Base-by-base conservation (phyloP, 2,113 vertebrate species). In the Neopipo cinnamomea region DNA sequence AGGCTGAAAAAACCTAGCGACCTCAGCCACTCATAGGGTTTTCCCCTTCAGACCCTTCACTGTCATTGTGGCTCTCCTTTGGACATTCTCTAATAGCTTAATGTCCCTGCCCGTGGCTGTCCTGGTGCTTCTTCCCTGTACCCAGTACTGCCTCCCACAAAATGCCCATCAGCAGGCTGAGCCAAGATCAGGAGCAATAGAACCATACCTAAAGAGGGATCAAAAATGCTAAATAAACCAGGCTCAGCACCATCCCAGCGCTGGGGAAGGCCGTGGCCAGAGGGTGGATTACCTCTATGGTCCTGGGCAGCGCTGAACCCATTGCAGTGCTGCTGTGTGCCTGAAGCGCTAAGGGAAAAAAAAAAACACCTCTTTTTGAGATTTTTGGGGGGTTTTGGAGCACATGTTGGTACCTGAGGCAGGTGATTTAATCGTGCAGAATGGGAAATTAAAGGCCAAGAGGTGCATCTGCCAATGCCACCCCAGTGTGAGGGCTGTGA, bases 301-400 rank as follows among this genome's bases (percentile, higher is more conserved):
- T n/a, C 39, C 18, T 65, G 44, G 39, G 28, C 28, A 11, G 27
- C 31, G 41, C 28, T 31, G 62, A 44, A 14, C 30, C 18, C 20
- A 11, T 20, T 31, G 41, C 62, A 23, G 11, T 13, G 41, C 30
- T 65, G 62, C 28, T 12, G 2, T 1, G 0, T 16, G 25, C 22
- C 14, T 27, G 46, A 37, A 31, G 35, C 0, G 0, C 17, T 14
- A 62, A 62, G 74, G 50, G n/a, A n/a, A n/a, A 25, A 42, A 63
- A 47, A 61, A 31, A 0, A 50, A 27, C 2, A 27, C 5, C 3
- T 58, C 11, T 14, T 8, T 0, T 2, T 9, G 44, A 42, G 37
- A 11, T 44, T 47, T 33, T 31, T 56, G 11, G 12, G 27, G 12
- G 2, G 1, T 5, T 11, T 25, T 72, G 11, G 39, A 44, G 37